Evolutionary conservation across 1,140 invertebrate genomes (phyloP).

Genomic region (Atta colombica): DNA sequence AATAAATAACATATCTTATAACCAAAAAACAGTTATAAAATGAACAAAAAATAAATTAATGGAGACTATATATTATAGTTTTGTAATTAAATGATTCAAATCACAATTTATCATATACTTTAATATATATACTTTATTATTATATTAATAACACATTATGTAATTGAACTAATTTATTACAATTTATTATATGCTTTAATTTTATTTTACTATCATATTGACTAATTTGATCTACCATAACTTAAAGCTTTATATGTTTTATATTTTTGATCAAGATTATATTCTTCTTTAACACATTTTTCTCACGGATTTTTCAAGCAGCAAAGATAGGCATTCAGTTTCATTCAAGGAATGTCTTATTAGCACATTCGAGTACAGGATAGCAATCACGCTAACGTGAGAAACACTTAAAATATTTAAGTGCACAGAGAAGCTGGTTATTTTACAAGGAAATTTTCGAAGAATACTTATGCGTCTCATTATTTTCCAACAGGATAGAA

Average conservation of each 20-base stretch:
- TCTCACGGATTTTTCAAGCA: conserved; percentile 4
- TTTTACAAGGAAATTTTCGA: conserved; percentile 55
- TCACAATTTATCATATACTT: too few species aligned
- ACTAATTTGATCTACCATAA: neutral
- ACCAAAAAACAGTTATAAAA: too few species aligned
- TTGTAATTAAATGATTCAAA: too few species aligned
- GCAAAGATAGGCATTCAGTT: neutral
- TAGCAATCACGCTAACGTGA: conserved; percentile 49
- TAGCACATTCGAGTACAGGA: neutral
- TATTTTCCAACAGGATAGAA: conserved; percentile 19
- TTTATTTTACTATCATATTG: neutral
- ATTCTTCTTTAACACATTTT: neutral
- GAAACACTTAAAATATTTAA: conserved; percentile 29
- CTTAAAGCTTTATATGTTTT: too few species aligned
- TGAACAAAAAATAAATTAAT: too few species aligned
- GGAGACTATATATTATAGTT: too few species aligned
- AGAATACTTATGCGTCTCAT: conserved; percentile 43
- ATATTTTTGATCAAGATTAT: neutral
- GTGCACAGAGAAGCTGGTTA: conserved; percentile 19
- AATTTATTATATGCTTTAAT: too few species aligned
- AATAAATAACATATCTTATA: too few species aligned
- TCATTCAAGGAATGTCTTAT: conserved; percentile 28
- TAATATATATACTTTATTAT: too few species aligned
- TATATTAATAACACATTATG: too few species aligned
- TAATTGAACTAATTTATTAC: too few species aligned